phyloP scores from a whole-genome alignment of 1,140 invertebrate species.

The Matsumurasca onukii region DNA sequence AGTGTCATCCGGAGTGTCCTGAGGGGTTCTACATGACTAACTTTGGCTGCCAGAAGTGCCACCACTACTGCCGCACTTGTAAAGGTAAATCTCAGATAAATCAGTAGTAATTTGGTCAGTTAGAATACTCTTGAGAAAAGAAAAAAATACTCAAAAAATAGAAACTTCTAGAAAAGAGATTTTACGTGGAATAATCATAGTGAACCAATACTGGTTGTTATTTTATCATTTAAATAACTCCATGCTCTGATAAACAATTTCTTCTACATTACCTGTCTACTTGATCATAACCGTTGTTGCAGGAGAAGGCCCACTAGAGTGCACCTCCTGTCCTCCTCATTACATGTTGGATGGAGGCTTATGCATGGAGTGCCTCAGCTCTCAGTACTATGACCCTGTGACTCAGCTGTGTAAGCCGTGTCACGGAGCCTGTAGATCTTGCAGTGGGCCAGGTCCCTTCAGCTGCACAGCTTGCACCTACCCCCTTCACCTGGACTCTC shows the following conservation, averaged over 20 bases:
- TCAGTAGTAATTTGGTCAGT: no score
- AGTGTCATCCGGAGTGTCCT: conserved; percentile 81
- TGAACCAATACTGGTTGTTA: no score
- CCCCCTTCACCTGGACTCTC: conserved; percentile 63
- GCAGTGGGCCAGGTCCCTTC: conserved; percentile 67
- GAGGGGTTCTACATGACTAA: conserved; percentile 77
- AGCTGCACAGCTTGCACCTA: conserved; percentile 65
- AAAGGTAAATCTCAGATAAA: no score
- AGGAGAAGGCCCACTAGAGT: conserved; percentile 70
- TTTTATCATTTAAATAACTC: no score
- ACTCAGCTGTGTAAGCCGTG: conserved; percentile 67
- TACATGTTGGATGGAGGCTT: conserved; percentile 72
- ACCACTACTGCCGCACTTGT: conserved; percentile 80
- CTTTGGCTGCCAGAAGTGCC: conserved; percentile 79
- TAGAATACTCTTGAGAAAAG: no score
- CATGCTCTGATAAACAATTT: no score
- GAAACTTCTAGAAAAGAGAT: no score
- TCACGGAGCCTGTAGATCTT: conserved; percentile 65
- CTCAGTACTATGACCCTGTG: conserved; percentile 69
- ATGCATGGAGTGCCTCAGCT: conserved; percentile 70
- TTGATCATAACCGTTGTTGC: no score
- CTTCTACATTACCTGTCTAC: no score
- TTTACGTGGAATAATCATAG: no score
- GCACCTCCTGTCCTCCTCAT: conserved; percentile 67
- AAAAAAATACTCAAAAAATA: no score